A percentile compares a stretch with the other conserved stretches of the same genome.
Evolutionary conservation across 2,888 invertebrate genomes (phyloP).

Genomic region (Empis livida): DNA sequence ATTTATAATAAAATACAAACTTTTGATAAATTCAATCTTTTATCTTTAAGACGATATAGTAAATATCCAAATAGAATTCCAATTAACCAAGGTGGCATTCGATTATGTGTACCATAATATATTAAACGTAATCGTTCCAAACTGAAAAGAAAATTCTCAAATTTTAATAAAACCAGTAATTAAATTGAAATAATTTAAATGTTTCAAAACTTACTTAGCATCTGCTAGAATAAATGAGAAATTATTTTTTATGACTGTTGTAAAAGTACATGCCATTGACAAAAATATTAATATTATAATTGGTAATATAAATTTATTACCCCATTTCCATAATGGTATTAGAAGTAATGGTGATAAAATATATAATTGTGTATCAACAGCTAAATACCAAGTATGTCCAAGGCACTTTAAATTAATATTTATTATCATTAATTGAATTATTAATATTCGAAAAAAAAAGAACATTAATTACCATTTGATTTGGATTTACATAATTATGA

Average conservation of each 20-base stretch:
- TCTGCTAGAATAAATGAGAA: too few relatives aligned
- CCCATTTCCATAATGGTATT: constrained; percentile 37
- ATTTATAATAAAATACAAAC: neutral
- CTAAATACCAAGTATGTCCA: constrained; percentile 42
- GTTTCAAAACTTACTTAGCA: too few relatives aligned
- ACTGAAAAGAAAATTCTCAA: too few relatives aligned
- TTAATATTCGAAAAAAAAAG: too few relatives aligned
- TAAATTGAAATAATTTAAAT: too few relatives aligned
- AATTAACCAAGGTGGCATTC: constrained; percentile 24
- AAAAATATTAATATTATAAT: constrained; percentile 23
- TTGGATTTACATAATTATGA: constrained; percentile 36
- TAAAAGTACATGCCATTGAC: constrained; percentile 30
- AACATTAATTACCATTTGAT: constrained; percentile 21
- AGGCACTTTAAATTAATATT: constrained; percentile 30
- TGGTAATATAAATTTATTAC: constrained; percentile 27
- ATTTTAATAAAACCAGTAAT: too few relatives aligned
- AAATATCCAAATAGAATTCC: constrained; percentile 24
- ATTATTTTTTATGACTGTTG: constrained; percentile 23
- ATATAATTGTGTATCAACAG: constrained; percentile 43
- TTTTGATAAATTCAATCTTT: constrained; percentile 12
- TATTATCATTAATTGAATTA: neutral
- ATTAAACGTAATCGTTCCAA: constrained; percentile 5
- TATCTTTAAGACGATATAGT: constrained; percentile 14
- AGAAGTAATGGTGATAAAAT: constrained; percentile 40
- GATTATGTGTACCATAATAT: constrained; percentile 20